Conservation (phyloP, 2,113 vertebrate species). For the Dromiciops gliroides region DNA sequence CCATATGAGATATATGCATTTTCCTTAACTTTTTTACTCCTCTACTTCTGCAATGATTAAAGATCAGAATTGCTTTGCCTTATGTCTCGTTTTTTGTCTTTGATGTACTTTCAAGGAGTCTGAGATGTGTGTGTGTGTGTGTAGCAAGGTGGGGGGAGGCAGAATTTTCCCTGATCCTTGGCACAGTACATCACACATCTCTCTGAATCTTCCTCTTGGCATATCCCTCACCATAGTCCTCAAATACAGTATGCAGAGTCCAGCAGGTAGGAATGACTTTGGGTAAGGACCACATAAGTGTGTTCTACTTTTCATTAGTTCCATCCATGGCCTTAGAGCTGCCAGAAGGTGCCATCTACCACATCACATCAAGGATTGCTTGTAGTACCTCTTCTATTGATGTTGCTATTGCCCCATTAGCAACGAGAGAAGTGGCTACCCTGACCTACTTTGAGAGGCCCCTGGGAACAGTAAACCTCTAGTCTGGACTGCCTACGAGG, state of each 20-base stretch:
- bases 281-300: constrained; percentile 81
- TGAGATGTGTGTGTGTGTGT: background rate
- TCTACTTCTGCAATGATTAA: constrained; percentile 50
- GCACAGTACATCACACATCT: background rate
- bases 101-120: constrained; percentile 6
- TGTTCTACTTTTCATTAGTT: constrained; percentile 85
- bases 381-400: background rate
- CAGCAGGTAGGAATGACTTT: constrained; percentile 84
- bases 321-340: constrained; percentile 83
- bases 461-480: constrained; percentile 28
- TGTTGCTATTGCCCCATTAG: constrained; percentile 33
- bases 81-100: constrained; percentile 14
- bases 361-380: constrained; percentile 5
- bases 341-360: constrained; percentile 75
- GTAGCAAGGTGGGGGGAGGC: too few species aligned
- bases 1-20: background rate
- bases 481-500: background rate
- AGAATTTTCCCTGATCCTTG: background rate
- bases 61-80: constrained; percentile 31
- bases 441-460: background rate
- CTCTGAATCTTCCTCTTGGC: background rate
- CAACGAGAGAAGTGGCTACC: constrained; percentile 20
- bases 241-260: constrained; percentile 83
- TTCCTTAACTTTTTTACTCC: constrained; percentile 49
- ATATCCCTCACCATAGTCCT: constrained; percentile 2